phyloP scores from a whole-genome alignment of 2,797 vertebrate genomes.

The Notoglanidium macrostoma region DNA sequence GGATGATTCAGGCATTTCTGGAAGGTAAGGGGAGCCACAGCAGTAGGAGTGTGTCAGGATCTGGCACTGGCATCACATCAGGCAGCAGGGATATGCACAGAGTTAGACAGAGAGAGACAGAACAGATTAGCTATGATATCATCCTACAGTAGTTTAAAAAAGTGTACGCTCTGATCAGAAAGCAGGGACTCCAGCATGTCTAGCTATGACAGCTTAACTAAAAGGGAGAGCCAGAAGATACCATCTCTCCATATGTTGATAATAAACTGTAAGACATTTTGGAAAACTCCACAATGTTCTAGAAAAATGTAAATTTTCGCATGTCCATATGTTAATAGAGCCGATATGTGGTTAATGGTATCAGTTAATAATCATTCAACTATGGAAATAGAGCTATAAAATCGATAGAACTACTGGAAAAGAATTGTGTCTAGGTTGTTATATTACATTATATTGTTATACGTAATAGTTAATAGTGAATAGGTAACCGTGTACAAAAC shows the following conservation, averaged over 20 bases:
- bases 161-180: neutral
- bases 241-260: neutral
- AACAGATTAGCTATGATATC: neutral
- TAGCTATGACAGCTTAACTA: no score
- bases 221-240: neutral
- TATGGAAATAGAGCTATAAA: no score
- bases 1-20: neutral
- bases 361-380: no score
- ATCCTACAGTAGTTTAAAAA: neutral
- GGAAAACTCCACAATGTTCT: neutral
- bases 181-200: neutral
- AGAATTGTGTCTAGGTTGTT: no score
- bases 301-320: no score
- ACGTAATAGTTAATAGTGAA: neutral
- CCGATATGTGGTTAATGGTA: no score
- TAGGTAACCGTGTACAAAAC: neutral
- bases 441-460: neutral
- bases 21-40: neutral
- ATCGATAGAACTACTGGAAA: no score
- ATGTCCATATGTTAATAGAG: no score
- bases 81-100: no score
- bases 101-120: constrained; percentile 1
- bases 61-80: no score
- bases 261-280: neutral
- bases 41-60: no score